Evolutionary conservation across 2,888 invertebrate species (phyloP), one percentile per base, ranked within the genome.

Genomic region (Anoncus sp.): DNA sequence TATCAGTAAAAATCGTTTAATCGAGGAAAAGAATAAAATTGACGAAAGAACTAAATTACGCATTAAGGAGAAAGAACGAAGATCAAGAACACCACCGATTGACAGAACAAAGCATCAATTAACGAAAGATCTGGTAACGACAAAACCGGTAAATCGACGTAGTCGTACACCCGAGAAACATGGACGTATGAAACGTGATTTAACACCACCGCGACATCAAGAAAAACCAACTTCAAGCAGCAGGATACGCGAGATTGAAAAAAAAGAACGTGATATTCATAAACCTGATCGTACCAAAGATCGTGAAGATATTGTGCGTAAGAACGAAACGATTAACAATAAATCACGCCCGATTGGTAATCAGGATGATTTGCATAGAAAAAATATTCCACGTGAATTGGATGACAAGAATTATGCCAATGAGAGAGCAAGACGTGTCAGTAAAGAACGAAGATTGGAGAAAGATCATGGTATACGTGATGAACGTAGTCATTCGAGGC

Each of bases 381-480:
- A 77, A 91, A 91, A 84, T 87, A 88, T 81, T 90, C 90, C 66
- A 75, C 82, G 87, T 73, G 88, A 87, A 53, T 83, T 84, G 10
- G 88, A 89, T 83, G 88, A 89, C 3, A 88, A 89, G 69, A 83
- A 84, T 47, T 87, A 92, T 91, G 93, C 85, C 92, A 80, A 77
- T 22, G 89, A 89, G 1, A 92, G 95, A 60, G 94, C 94, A 3
- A 91, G 92, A 18, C 89, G 88, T 38, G 87, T 88, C 31, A 89
- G 88, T 38, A 88, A 88, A 67, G 91, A 89, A 31, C 86, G 87
- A 3, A 86, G 90, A 3, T 82, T 84, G 10, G 86, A 86, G 5
- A 89, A 90, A 73, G 91, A 89, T 38, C 73, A 87, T 59, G 75
- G 65, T 1, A 27, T 77, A 0, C 83, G 88, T 4, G 88, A 89